phyloP scores from a whole-genome alignment of 2,797 vertebrate genomes.

The Myioborus miniatus region DNA sequence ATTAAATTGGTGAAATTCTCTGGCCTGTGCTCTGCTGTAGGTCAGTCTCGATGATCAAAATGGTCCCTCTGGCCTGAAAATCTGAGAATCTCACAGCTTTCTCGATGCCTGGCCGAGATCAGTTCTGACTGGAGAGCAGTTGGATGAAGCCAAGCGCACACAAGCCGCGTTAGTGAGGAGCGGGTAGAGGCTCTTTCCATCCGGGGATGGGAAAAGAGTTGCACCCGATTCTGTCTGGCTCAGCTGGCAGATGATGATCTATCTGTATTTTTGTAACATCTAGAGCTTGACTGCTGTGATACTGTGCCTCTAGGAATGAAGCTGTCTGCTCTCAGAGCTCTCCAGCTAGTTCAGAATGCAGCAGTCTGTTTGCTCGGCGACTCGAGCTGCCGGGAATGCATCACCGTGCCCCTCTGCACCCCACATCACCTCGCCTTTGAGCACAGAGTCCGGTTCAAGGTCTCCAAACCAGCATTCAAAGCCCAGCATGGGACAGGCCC shows the following conservation, averaged over 20 bases:
- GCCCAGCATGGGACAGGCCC: slow-evolving; percentile 52
- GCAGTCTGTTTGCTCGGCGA: slow-evolving; percentile 58
- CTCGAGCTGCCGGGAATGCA: slow-evolving; percentile 43
- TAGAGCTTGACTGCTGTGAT: slow-evolving; percentile 60
- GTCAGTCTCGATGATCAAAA: slow-evolving; percentile 50
- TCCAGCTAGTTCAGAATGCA: slow-evolving; percentile 67
- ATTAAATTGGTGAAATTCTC: slow-evolving; percentile 51
- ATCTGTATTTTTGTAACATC: slow-evolving; percentile 66
- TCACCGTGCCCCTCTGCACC: slow-evolving; percentile 21
- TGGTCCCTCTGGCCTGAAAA: slow-evolving; percentile 56
- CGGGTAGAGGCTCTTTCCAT: slow-evolving; percentile 15
- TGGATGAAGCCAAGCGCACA: background rate
- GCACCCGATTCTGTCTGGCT: slow-evolving; percentile 27
- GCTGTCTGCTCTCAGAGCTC: slow-evolving; percentile 46
- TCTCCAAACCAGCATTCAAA: slow-evolving; percentile 39
- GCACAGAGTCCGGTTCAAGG: slow-evolving; percentile 8
- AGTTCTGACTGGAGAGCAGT: slow-evolving; percentile 29
- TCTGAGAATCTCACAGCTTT: slow-evolving; percentile 27
- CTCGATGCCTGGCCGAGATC: background rate
- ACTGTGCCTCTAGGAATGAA: slow-evolving; percentile 67
- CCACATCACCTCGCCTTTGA: background rate
- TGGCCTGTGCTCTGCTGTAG: slow-evolving; percentile 37
- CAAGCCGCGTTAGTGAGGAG: background rate
- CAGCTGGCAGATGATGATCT: slow-evolving; percentile 49
- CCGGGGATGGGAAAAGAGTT: background rate